These are phyloP conservation scores for Acromyrmex charruanus DNA, from an alignment of 1,140 invertebrate genomes.

Conservation along the genomic window DNA sequence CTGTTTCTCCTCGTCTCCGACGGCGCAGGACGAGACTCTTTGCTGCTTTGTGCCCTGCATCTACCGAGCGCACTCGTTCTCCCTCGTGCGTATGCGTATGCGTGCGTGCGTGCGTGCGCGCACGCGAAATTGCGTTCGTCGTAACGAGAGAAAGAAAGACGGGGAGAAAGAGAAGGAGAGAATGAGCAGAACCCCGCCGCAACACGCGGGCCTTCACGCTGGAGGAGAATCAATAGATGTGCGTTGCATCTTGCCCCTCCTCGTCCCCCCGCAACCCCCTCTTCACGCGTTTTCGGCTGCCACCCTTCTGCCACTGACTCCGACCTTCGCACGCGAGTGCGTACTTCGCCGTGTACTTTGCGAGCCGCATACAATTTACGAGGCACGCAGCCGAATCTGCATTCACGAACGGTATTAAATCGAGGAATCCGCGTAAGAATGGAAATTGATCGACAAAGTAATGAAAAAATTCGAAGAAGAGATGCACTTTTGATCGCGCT, in stretches of 20 bases:
- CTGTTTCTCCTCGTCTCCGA: constrained; percentile 19
- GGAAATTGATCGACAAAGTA: background rate
- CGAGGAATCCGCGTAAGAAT: background rate
- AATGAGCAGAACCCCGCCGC: constrained; percentile 67
- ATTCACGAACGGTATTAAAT: constrained; percentile 4
- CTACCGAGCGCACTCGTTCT: constrained; percentile 61
- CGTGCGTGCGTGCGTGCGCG: constrained; percentile 28
- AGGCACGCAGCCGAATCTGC: constrained; percentile 15
- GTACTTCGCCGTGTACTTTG: constrained; percentile 41
- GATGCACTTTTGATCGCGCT: background rate
- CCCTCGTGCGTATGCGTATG: constrained; percentile 13
- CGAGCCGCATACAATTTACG: constrained; percentile 32
- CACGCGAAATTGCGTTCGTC: constrained; percentile 70
- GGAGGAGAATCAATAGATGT: constrained; percentile 84
- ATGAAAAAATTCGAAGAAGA: background rate
- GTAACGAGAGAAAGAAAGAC: constrained; percentile 45
- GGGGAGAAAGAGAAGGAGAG: constrained; percentile 54
- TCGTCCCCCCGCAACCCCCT: constrained; percentile 59
- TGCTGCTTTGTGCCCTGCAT: constrained; percentile 74
- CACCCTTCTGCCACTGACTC: constrained; percentile 72
- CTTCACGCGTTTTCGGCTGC: constrained; percentile 69
- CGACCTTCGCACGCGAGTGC: constrained; percentile 67
- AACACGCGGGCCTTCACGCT: constrained; percentile 72
- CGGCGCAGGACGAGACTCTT: constrained; percentile 40
- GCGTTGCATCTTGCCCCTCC: constrained; percentile 84